Evolutionary conservation across 2,113 vertebrate genomes (phyloP).

Genomic region (Zosterops lateralis): DNA sequence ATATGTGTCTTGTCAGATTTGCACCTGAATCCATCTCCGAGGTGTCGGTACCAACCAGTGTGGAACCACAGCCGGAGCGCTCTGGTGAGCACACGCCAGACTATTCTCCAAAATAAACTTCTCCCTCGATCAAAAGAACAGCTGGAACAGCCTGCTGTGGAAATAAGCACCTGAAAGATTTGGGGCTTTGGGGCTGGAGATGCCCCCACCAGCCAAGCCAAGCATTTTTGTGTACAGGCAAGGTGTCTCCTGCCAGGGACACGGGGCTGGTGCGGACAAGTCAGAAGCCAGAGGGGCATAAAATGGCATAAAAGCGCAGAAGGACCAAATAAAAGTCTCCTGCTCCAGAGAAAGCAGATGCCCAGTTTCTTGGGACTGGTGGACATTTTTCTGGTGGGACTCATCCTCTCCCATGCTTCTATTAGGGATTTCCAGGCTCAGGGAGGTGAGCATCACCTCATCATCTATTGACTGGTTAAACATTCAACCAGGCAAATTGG

Average conservation of each 20-base stretch:
- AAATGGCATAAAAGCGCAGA: neutral
- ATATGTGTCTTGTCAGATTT: constrained; percentile 35
- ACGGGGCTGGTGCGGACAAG: rapidly evolving
- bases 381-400: neutral
- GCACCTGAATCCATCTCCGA: constrained; percentile 16
- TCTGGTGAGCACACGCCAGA: neutral
- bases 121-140: neutral
- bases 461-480: neutral
- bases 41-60: neutral
- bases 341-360: neutral
- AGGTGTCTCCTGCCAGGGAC: neutral
- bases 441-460: rapidly evolving
- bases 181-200: neutral
- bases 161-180: rapidly evolving
- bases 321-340: neutral
- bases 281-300: neutral
- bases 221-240: neutral
- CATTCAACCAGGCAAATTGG: neutral
- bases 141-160: neutral
- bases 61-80: neutral
- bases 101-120: neutral
- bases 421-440: neutral
- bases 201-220: neutral
- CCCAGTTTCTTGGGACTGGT: neutral
- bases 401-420: neutral